Evolutionary conservation across 1,140 invertebrate species (phyloP), one percentile per base, ranked within the genome.

Genomic region (Nasonia vitripennis): DNA sequence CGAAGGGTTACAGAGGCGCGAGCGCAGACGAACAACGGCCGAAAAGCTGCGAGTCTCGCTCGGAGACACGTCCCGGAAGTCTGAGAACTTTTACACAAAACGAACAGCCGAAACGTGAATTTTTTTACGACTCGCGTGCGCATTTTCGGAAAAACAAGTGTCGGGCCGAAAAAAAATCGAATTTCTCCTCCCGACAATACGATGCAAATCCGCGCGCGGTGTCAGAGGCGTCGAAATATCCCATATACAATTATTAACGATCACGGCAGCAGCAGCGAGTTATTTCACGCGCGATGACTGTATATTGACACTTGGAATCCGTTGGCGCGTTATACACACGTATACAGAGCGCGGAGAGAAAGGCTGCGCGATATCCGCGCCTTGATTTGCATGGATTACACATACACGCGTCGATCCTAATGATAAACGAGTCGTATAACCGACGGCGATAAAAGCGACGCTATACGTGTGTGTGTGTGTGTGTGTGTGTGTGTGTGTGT

Each of bases 11-110:
- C 23, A 20, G 11, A 27, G 68, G 7, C 73, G 68, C 68, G 80
- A 55, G 27, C 34, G 27, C 34, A 37, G 73, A 77, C 12, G 41
- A 86, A 81, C 79, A 55, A 55, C 51, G 14, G 12, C 3, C 48
- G 27, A 86, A 89, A 87, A 90, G 85, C 86, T 87, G 23, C 70
- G 5, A 11, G 78, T 34, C 74, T 82, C 68, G 11, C 31, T 20
- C 51, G n/a, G 17, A 67, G 67, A 81, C 84, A 80, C 84, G 84
- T 80, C 78, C 74, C 51, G 34, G 37, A 45, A 14, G 31, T 75
- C 5, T 37, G 20, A 27, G 31, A 55, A 74, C 0, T 71, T 45
- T 45, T 45, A 10, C 6, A 45, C 6, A 45, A 41, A 45, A 45
- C 41, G 0, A 45, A 20, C 11, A 37, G 34, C 62, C 62, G 62